phyloP scores from a whole-genome alignment of 2,113 vertebrate genomes.

The Salvelinus sp. region DNA sequence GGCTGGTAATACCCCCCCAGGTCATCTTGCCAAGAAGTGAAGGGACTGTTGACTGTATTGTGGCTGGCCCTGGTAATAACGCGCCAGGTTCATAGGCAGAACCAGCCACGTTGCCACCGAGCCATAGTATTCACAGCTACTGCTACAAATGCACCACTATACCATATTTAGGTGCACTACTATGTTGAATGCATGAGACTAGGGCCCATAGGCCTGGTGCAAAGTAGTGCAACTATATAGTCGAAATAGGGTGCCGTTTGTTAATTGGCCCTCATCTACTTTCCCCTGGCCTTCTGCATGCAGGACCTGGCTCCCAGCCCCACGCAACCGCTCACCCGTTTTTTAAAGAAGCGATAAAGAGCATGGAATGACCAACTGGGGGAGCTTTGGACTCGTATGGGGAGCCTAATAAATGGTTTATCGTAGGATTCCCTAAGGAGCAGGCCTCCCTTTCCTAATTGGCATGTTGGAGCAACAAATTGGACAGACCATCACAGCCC shows the following conservation, averaged over 20 bases:
- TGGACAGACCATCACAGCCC: conserved; percentile 26
- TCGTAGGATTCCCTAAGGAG: conserved; percentile 31
- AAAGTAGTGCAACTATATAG: no score
- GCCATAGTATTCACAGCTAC: conserved; percentile 10
- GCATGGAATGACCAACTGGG: conserved; percentile 14
- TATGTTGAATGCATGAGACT: no score
- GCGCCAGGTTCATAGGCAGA: conserved; percentile 30
- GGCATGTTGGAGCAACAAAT: conserved; percentile 26
- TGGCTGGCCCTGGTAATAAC: conserved; percentile 2
- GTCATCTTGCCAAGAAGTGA: no score
- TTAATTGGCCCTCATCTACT: conserved; percentile 30
- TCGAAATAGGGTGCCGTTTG: not conserved
- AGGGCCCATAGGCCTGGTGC: no score
- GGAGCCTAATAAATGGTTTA: conserved; percentile 34
- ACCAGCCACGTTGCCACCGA: conserved; percentile 2
- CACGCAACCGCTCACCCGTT: conserved; percentile 16
- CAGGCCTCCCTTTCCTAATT: conserved; percentile 27
- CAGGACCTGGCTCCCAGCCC: conserved; percentile 19
- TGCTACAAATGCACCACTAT: no score
- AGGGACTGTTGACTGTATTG: no score
- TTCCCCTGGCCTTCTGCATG: conserved; percentile 2
- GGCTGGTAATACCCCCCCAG: conserved; percentile 10
- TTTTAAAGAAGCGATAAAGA: not conserved
- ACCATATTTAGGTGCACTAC: no score
- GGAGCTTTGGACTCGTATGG: conserved; percentile 15